Evolutionary conservation across 1,140 invertebrate species (phyloP).

Genomic region (Pseudomyrmex flavicornis): DNA sequence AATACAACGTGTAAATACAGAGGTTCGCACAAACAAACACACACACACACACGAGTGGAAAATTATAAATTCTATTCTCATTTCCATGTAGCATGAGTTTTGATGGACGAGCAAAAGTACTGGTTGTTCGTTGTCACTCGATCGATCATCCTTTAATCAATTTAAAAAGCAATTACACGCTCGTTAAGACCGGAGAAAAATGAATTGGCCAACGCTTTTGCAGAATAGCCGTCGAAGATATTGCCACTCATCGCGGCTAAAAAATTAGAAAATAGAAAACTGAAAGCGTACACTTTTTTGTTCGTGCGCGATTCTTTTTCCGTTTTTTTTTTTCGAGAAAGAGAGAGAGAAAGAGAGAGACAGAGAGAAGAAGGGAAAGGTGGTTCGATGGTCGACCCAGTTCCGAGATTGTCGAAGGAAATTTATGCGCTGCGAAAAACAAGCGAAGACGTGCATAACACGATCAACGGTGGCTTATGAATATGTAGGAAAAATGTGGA

Average conservation of each 20-base stretch:
- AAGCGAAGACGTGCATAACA: conserved; percentile 47
- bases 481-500: conserved; percentile 39
- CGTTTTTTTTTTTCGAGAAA: conserved; percentile 7
- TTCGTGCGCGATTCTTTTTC: not conserved
- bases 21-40: not conserved
- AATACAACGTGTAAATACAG: not conserved
- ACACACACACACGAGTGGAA: not conserved
- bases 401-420: conserved; percentile 47
- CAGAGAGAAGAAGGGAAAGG: too few species aligned
- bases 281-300: conserved; percentile 1
- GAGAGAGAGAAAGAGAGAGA: too few species aligned
- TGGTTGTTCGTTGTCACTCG: conserved; percentile 42
- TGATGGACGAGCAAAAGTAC: conserved; percentile 7
- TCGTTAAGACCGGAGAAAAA: conserved; percentile 65
- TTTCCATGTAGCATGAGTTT: conserved; percentile 19
- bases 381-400: conserved; percentile 21
- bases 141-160: conserved; percentile 72
- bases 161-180: conserved; percentile 74
- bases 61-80: conserved; percentile 26
- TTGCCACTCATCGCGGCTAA: conserved; percentile 38
- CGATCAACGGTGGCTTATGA: conserved; percentile 43
- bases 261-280: conserved; percentile 49
- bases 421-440: conserved; percentile 51
- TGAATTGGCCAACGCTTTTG: conserved; percentile 47
- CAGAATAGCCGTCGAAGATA: conserved; percentile 52